Evolutionary conservation across 2,113 vertebrate genomes (phyloP).

Genomic region (Sapajus apella): DNA sequence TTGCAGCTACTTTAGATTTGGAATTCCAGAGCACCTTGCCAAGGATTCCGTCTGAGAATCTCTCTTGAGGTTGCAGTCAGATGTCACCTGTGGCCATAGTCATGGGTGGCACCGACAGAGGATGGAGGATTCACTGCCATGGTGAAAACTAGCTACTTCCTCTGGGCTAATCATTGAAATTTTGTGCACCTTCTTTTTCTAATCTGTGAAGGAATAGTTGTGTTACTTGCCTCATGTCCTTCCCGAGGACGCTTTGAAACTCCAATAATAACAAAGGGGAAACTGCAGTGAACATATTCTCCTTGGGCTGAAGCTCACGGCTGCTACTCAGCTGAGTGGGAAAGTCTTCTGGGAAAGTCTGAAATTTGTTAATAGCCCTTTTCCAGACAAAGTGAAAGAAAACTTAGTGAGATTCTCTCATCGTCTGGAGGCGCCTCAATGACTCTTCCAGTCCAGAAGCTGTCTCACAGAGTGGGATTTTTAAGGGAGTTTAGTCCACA

Average conservation of each 20-base stretch:
- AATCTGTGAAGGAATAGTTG: background rate
- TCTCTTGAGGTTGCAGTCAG: background rate
- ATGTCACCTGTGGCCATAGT: background rate
- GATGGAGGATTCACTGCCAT: background rate
- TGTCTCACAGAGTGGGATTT: background rate
- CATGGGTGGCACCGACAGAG: background rate
- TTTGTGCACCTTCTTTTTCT: background rate
- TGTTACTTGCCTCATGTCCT: background rate
- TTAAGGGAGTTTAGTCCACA: background rate
- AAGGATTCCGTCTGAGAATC: background rate
- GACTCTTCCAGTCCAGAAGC: background rate
- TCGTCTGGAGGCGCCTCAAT: background rate
- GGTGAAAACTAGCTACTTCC: background rate
- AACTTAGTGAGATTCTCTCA: background rate
- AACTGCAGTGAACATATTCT: background rate
- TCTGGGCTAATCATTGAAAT: background rate
- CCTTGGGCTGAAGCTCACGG: background rate
- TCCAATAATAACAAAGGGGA: background rate
- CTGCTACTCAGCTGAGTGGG: background rate
- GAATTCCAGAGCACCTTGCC: background rate
- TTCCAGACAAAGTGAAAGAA: background rate
- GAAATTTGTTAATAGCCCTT: background rate
- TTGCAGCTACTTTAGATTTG: background rate
- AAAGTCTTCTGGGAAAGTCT: background rate
- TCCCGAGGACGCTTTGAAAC: background rate